Evolutionary conservation across 1,140 invertebrate genomes (phyloP), one percentile per base, ranked within the genome.

Genomic region (Drosophila biarmipes): DNA sequence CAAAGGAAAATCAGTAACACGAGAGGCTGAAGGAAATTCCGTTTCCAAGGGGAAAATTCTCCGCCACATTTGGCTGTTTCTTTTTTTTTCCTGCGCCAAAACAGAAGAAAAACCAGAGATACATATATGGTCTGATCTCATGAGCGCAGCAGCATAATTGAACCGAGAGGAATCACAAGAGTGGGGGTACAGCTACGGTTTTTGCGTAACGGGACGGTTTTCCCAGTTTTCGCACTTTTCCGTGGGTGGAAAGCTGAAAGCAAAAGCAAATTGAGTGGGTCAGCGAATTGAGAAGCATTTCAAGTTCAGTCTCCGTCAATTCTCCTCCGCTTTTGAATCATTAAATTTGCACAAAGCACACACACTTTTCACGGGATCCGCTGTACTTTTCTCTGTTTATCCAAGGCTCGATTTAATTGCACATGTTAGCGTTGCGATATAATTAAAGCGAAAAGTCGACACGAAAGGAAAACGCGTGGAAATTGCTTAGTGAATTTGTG

Each of bases 201-300:
- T 71, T 74, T 74, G 72, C 72, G 71, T 74, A 74, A 74, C 52
- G 71, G 51, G 69, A 62, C 68, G 24, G 17, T 66, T 66, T 66
- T 66, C 27, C 56, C n/a, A 45, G 27, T 51, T 51, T 66, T 66
- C 27, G 45, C n/a, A 45, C 19, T 51, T 51, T 59, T 51, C 24
- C 63, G 63, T 67, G 57, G 63, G 63, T 17, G 58, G 57, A 34
- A 62, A 55, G 40, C 57, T 63, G 69, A 74, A 56, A 55, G 71
- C 57, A 62, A 73, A 64, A 55, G 37, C 52, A 14, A 54, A 69
- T 67, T 42, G 42, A 37, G 35, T 45, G 66, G 24, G 24, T 27
- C 29, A 46, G 49, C 29, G 29, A 58, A 62, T 72, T 55, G 40
- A 66, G 59, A 75, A 75, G 59, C 72, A 75, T 75, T 75, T 75